Conservation (phyloP, 2,797 vertebrate species). For the Sebastes aleutianus region DNA sequence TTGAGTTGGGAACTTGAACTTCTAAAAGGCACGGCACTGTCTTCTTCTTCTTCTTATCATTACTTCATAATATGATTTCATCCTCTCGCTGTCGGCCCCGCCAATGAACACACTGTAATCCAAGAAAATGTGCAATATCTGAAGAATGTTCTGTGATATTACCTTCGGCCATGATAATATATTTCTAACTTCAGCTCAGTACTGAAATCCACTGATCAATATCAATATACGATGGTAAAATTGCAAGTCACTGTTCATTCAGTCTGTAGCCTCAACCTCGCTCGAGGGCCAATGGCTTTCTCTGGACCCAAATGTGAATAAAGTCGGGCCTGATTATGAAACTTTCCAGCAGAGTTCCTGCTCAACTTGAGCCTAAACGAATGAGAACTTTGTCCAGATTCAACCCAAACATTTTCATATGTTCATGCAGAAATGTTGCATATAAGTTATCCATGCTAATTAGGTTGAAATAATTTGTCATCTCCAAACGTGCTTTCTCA, state of each 20-base stretch:
- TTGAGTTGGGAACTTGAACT: not conserved
- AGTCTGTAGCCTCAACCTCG: not conserved
- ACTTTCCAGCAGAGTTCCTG: slow-evolving; percentile 22
- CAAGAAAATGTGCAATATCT: slow-evolving; percentile 14
- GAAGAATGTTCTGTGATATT: slow-evolving; percentile 42
- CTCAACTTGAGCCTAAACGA: not conserved
- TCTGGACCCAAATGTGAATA: slow-evolving; percentile 28
- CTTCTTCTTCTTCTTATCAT: not conserved
- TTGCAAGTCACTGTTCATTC: slow-evolving; percentile 55
- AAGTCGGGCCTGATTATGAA: slow-evolving; percentile 29
- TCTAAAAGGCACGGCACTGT: not conserved
- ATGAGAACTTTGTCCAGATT: not conserved
- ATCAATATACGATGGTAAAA: slow-evolving; percentile 54
- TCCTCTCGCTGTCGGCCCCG: not conserved
- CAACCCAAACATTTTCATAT: not conserved
- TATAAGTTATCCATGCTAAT: not conserved
- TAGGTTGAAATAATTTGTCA: not conserved
- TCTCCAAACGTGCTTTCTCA: not conserved
- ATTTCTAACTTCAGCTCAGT: slow-evolving; percentile 14
- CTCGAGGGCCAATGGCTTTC: slow-evolving; percentile 12
- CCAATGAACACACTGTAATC: not conserved
- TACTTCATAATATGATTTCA: slow-evolving; percentile 12
- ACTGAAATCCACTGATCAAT: slow-evolving; percentile 54
- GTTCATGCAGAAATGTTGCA: not conserved
- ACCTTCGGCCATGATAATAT: slow-evolving; percentile 43